Conservation (phyloP, 2,888 invertebrate species). For the Sacculina carcini region DNA sequence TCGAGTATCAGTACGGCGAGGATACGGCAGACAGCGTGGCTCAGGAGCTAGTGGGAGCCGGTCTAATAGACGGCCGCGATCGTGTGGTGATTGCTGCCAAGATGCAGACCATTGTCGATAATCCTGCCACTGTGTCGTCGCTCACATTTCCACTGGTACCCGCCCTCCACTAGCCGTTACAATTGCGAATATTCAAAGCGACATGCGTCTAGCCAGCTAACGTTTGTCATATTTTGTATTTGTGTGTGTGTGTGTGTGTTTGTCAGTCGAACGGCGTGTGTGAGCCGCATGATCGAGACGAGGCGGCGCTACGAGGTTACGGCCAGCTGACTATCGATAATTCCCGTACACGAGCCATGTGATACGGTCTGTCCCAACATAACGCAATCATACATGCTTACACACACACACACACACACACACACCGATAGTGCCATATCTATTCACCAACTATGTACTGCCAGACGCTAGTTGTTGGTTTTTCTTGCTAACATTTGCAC, state of each 20-base stretch:
- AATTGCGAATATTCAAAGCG: too few species aligned
- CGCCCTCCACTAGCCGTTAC: slow-evolving; percentile 11
- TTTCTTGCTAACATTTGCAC: too few species aligned
- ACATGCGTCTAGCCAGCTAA: not conserved
- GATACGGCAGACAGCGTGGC: slow-evolving; percentile 57
- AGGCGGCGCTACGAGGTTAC: slow-evolving; percentile 80
- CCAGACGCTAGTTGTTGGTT: too few species aligned
- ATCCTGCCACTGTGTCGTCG: slow-evolving; percentile 24
- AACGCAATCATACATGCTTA: too few species aligned
- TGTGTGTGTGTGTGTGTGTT: not conserved
- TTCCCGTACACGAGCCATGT: too few species aligned
- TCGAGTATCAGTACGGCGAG: slow-evolving; percentile 75
- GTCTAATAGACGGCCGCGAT: slow-evolving; percentile 72
- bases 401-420: too few species aligned
- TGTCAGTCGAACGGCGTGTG: slow-evolving; percentile 23
- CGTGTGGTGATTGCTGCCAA: slow-evolving; percentile 73
- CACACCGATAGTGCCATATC: too few species aligned
- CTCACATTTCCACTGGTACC: slow-evolving; percentile 67
- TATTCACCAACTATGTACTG: too few species aligned
- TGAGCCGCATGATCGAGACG: slow-evolving; percentile 44
- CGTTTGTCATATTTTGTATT: not conserved
- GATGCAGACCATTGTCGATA: slow-evolving; percentile 66
- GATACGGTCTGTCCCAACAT: too few species aligned
- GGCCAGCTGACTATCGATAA: slow-evolving; percentile 80
- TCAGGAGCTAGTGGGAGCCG: slow-evolving; percentile 75